Base-by-base conservation (phyloP, 1,140 invertebrate genomes). In the Drosophila jambulina region DNA sequence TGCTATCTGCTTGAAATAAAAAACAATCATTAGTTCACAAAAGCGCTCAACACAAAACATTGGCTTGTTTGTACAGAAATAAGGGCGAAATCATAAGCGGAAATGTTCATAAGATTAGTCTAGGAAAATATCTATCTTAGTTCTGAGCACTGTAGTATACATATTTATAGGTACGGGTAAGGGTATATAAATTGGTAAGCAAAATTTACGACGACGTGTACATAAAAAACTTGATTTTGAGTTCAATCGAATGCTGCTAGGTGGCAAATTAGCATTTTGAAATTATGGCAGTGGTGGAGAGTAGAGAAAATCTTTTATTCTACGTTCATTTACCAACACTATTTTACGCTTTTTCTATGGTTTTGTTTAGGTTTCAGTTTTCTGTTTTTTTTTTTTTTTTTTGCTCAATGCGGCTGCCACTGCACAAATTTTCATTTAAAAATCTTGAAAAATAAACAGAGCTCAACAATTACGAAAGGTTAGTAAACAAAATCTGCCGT, bases 191-290 rank as follows among this genome's bases (percentile, higher is more conserved):
- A 56, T 56, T 38, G 60, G 72, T 72, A 76, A 82, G 78, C 78
- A 84, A 86, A 81, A 64, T 79, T 86, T 82, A 83, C 85, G 82
- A 82, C 83, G 88, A 90, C 84, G 79, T 90, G 90, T 91, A 91
- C 90, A 91, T 91, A 91, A 91, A 91, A 91, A 91, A 91, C 88
- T 88, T 80, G 64, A 65, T 77, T 75, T 70, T 36, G 40, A 48
- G 32, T 75, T 85, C 19, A 49, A 60, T 70, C 38, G 62, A 62
- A 79, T 65, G 51, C 46, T 60, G 51, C 58, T 64, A 34, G 46
- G 76, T 82, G 54, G 54, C 48, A 70, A 70, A 43, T 60, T 68
- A 70, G 70, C 75, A 56, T 78, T 85, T 72, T 49, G 40, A 36
- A 60, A 38, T 38, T 48, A 76, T 61, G 65, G 61, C 63, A 80